Percentiles rank a stretch among this genome's conserved stretches.
Conservation (phyloP, 2,797 vertebrate species). For the Rhynchonycteris naso region DNA sequence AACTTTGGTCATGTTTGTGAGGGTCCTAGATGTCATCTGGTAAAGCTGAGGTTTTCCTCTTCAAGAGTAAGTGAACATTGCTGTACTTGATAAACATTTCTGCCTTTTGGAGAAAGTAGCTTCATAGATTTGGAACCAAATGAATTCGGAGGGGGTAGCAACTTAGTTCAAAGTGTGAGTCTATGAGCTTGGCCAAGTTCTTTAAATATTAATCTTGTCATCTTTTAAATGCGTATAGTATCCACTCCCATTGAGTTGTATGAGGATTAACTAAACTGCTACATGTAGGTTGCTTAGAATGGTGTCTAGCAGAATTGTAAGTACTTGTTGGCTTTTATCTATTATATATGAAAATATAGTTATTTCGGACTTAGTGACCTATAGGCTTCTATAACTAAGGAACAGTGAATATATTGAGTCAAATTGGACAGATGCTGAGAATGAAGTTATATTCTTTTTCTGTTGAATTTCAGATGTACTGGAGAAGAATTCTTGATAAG, state of each 20-base stretch:
- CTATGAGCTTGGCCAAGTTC: not conserved
- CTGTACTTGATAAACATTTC: not conserved
- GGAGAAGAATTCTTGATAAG: slow-evolving; percentile 89
- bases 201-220: not conserved
- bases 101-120: not conserved
- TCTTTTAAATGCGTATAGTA: not conserved
- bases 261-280: not conserved
- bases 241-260: not conserved
- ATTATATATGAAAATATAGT: not conserved
- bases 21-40: not conserved
- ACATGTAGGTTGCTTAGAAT: not conserved
- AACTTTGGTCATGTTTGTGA: not conserved
- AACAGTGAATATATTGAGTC: not conserved
- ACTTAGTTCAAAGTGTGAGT: not conserved
- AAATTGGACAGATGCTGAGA: not conserved
- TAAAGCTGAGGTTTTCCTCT: not conserved
- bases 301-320: not conserved
- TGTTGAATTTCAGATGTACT: slow-evolving; percentile 86
- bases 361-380: not conserved
- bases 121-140: not conserved
- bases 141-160: not conserved
- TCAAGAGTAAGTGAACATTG: not conserved
- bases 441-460: not conserved
- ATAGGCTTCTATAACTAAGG: not conserved
- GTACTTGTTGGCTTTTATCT: not conserved